Evolutionary conservation across 2,797 vertebrate genomes (phyloP).

Genomic region (Echiichthys vipera): DNA sequence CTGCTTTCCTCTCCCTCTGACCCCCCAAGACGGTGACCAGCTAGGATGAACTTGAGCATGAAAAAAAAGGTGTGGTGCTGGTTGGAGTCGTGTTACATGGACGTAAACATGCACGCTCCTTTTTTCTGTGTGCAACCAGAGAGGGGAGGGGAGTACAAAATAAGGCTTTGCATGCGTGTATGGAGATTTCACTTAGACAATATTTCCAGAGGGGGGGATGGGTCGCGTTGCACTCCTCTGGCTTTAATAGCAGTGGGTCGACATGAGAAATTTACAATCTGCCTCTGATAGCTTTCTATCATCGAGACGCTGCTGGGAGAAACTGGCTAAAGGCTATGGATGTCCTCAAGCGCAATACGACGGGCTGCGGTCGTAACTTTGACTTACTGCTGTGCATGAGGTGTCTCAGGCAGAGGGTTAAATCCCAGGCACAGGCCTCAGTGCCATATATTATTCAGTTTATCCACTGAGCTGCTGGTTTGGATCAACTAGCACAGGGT

Average conservation of each 20-base stretch:
- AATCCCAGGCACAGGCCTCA: conserved; percentile 45
- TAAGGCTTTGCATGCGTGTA: conserved; percentile 1
- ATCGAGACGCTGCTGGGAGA: conserved; percentile 29
- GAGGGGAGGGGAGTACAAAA: not conserved
- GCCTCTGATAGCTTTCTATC: conserved; percentile 35
- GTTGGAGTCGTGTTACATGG: conserved; percentile 48
- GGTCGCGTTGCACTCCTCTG: conserved; percentile 6
- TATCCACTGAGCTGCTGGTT: conserved; percentile 29
- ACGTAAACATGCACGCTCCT: conserved; percentile 11
- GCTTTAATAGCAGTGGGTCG: conserved; percentile 8
- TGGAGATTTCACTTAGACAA: conserved; percentile 34
- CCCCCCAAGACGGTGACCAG: conserved; percentile 18
- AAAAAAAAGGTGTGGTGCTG: conserved; percentile 4
- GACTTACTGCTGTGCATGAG: conserved; percentile 25
- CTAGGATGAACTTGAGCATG: conserved; percentile 6
- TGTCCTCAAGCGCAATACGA: conserved; percentile 23
- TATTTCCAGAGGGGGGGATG: conserved; percentile 16
- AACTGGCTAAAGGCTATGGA: conserved; percentile 25
- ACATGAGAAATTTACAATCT: conserved; percentile 47
- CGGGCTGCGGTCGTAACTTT: conserved; percentile 22
- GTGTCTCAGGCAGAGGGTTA: conserved; percentile 17
- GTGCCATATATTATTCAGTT: conserved; percentile 78
- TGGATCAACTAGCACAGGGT: conserved; percentile 48
- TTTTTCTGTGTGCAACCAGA: conserved; percentile 5
- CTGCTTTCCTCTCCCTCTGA: conserved; percentile 35